Conservation (phyloP, 2,888 invertebrate species). For the Horisme vitalbata region DNA sequence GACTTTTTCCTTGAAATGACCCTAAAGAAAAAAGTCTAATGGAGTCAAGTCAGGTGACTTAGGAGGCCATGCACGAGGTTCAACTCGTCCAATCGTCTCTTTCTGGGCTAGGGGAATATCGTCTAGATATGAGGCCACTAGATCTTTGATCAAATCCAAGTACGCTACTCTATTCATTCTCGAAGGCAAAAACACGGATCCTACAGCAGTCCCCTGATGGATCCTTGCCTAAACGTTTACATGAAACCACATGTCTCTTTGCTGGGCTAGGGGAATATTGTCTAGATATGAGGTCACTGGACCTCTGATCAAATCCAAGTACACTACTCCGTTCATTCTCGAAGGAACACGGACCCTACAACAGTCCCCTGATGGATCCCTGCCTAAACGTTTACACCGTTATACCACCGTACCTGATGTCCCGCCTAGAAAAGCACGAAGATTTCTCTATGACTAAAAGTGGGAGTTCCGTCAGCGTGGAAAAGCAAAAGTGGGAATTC, state of each 20-base stretch:
- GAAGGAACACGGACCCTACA: too few relatives aligned
- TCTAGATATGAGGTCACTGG: too few relatives aligned
- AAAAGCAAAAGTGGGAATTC: too few relatives aligned
- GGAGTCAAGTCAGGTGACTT: constrained; percentile 4
- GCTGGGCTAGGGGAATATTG: too few relatives aligned
- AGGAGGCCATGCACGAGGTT: neutral
- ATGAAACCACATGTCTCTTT: too few relatives aligned
- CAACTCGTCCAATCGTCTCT: constrained; percentile 6
- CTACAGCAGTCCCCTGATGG: neutral
- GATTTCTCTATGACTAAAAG: too few relatives aligned
- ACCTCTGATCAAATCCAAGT: too few relatives aligned
- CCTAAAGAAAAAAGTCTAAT: constrained; percentile 11
- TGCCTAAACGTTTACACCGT: neutral
- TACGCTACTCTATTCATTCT: neutral
- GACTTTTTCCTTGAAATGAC: constrained; percentile 5
- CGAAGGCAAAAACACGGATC: neutral
- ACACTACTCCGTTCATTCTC: too few relatives aligned
- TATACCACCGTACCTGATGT: neutral
- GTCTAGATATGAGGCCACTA: constrained; percentile 1
- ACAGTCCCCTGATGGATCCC: too few relatives aligned
- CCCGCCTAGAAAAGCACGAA: constrained; percentile 9
- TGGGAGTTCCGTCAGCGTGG: too few relatives aligned
- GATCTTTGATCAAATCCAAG: too few relatives aligned
- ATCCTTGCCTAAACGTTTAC: neutral
- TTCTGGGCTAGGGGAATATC: constrained; percentile 2